A percentile compares a stretch with the other conserved stretches of the same genome.
These are phyloP conservation scores for Emydocephalus ijimae DNA, from an alignment of 2,113 vertebrate genomes.

Conservation along the genomic window DNA sequence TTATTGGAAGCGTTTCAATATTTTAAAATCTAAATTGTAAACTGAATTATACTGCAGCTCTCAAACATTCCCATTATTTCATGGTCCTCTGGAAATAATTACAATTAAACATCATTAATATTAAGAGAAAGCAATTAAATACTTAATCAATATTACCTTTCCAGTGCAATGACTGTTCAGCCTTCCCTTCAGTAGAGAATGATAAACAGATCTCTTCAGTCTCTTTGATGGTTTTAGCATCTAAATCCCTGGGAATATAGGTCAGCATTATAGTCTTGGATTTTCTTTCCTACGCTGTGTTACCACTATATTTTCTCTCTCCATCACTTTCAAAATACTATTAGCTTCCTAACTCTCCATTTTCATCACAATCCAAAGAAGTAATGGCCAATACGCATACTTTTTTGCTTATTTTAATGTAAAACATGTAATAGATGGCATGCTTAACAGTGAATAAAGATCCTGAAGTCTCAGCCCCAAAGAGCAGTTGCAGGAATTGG, in stretches of 20 bases:
- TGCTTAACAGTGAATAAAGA: background rate
- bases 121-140: background rate
- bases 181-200: conserved; percentile 15
- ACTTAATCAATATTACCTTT: conserved; percentile 37
- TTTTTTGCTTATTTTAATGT: background rate
- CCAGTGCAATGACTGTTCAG: conserved; percentile 27
- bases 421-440: background rate
- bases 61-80: background rate
- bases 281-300: background rate
- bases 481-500: background rate
- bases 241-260: conserved; percentile 17
- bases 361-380: background rate
- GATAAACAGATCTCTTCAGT: background rate
- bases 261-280: background rate
- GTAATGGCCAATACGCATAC: background rate
- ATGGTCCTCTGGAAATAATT: background rate
- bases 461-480: background rate
- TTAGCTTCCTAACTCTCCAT: background rate
- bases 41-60: background rate
- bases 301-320: background rate
- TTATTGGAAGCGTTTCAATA: background rate
- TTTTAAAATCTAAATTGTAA: background rate
- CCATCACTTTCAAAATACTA: background rate
- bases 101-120: background rate
- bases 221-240: conserved; percentile 10